Base-by-base conservation (phyloP, 2,113 vertebrate species). In the Dermatemys mawii region DNA sequence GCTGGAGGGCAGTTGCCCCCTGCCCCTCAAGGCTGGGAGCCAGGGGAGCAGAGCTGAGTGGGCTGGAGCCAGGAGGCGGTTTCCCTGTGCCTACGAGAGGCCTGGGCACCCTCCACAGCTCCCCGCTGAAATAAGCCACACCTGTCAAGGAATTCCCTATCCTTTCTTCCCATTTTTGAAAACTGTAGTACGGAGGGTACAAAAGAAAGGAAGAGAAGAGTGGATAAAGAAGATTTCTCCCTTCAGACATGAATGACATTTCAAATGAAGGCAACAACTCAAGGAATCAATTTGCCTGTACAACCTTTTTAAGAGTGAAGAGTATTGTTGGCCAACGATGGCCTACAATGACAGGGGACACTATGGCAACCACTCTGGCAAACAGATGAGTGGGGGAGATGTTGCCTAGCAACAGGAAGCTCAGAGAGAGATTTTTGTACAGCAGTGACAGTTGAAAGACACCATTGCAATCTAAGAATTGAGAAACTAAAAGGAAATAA, bases 221-320 rank as follows among this genome's bases (percentile, higher is more conserved):
- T 83, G 54, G 63, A 67, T 67, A 8, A 70, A 70, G 63, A 70
- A 0, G 81, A 63, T 44, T 81, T 0, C n/a, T 84, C 78, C 55
- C 57, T 32, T n/a, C 38, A 78, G 27, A 81, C 17, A 11, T 57
- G 10, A 85, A 86, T 6, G 53, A 57, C 16, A 84, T 12, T 57
- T 75, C 1, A 49, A 24, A 51, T 4, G 32, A 29, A 54, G 21
- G 8, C 35, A 44, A 35, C 32, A 57, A 50, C 22, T 27, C 41
- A 76, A 2, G 8, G 73, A 81, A 91, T 57, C 10, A 54, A 89
- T 87, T 73, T 41, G 11, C 67, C 93, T 81, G 87, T 11, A 48
- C 78, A 91, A 88, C 27, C 29, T n/a, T n/a, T 22, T 83, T 94
- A 67, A 87, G 19, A n/a, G 41, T 75, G 63, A 92, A 95, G 84